Evolutionary conservation across 2,888 invertebrate species (phyloP).

Genomic region (Dryococelus australis): DNA sequence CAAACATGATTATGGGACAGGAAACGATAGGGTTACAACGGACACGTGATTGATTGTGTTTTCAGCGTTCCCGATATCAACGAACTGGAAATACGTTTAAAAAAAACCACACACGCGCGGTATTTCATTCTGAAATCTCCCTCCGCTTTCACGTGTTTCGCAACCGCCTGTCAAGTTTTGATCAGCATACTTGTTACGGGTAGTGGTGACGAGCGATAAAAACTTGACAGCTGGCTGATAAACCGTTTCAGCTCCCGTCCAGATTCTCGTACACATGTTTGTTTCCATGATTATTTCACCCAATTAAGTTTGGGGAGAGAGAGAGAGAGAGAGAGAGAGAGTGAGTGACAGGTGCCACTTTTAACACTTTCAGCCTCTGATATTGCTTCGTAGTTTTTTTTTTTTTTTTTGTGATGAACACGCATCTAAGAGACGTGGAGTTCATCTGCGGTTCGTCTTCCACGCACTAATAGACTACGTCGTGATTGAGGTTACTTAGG

Average conservation of each 20-base stretch:
- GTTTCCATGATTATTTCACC: background rate
- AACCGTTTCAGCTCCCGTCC: background rate
- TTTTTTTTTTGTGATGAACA: too few species aligned
- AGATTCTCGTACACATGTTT: background rate
- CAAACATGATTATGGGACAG: background rate
- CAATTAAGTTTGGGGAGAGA: too few species aligned
- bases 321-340: too few species aligned
- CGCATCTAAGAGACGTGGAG: too few species aligned
- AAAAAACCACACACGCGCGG: background rate
- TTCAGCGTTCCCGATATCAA: background rate
- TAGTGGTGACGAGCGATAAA: background rate
- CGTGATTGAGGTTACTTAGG: too few species aligned
- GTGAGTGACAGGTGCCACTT: too few species aligned
- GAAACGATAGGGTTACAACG: background rate
- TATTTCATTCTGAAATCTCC: background rate
- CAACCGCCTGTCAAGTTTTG: background rate
- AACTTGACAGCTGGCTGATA: constrained; percentile 16
- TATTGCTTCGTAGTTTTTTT: too few species aligned
- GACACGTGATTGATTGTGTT: constrained; percentile 8
- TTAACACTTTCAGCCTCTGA: too few species aligned
- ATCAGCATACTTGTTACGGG: background rate
- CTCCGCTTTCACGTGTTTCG: background rate
- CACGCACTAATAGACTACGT: too few species aligned
- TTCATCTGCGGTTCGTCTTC: too few species aligned
- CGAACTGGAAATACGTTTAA: background rate